Evolutionary conservation across 2,113 vertebrate species (phyloP).

Genomic region (Uria aalge): DNA sequence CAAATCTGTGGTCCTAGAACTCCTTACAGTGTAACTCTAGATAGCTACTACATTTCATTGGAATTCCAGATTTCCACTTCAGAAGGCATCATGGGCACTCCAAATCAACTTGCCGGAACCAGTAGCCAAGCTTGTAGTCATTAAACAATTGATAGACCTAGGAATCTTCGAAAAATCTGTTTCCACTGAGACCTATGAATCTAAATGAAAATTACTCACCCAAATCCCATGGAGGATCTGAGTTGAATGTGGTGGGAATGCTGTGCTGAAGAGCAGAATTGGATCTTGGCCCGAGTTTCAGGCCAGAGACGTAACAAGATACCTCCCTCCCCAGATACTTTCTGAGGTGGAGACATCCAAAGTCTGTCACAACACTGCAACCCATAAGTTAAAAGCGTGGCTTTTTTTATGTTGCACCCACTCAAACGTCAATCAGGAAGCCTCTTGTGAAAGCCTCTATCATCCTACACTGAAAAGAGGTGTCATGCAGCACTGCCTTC

Average conservation of each 20-base stretch:
- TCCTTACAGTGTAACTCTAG: neutral
- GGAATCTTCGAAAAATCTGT: neutral
- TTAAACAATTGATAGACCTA: neutral
- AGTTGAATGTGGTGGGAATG: neutral
- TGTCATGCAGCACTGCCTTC: neutral
- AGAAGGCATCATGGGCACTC: neutral
- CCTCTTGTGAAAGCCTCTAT: neutral
- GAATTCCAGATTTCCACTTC: neutral
- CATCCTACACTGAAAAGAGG: slow-evolving; percentile 6
- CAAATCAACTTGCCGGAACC: neutral
- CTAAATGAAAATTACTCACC: neutral
- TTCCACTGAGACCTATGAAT: neutral
- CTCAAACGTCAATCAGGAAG: slow-evolving; percentile 19
- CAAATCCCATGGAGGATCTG: neutral
- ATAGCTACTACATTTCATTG: neutral
- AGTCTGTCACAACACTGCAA: slow-evolving; percentile 8
- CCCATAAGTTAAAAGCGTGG: neutral
- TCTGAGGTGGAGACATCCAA: neutral
- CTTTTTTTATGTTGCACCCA: neutral
- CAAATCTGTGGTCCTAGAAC: neutral
- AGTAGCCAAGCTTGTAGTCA: neutral
- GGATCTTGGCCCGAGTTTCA: neutral
- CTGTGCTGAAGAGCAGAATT: neutral
- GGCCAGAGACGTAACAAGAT: neutral
- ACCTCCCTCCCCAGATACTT: neutral